A percentile compares a stretch with the other conserved stretches of the same genome.
phyloP scores from a whole-genome alignment of 2,888 invertebrate genomes.

The Dyspetes luteomarginatus region DNA sequence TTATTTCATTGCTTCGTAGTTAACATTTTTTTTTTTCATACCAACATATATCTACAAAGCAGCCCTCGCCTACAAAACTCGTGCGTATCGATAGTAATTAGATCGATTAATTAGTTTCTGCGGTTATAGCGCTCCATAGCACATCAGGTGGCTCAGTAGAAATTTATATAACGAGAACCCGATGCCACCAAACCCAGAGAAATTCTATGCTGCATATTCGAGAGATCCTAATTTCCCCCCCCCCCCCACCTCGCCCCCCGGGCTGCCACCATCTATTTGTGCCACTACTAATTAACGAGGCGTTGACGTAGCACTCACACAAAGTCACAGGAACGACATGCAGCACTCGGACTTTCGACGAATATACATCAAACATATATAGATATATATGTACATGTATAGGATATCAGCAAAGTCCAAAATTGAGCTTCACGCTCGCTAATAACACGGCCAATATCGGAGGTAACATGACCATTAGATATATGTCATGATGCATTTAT shows the following conservation, averaged over 20 bases:
- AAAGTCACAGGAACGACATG: conserved; percentile 45
- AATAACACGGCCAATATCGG: conserved; percentile 13
- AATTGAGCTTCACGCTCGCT: conserved; percentile 35
- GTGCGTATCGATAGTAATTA: conserved; percentile 22
- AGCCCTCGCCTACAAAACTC: neutral
- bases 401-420: neutral
- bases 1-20: neutral
- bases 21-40: neutral
- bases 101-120: conserved; percentile 37
- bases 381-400: neutral
- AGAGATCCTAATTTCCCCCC: conserved; percentile 28
- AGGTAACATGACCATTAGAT: neutral
- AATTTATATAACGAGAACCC: conserved; percentile 60
- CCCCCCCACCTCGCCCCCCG: conserved; percentile 1
- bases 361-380: neutral
- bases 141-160: conserved; percentile 20
- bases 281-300: conserved; percentile 65
- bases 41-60: too few relatives aligned
- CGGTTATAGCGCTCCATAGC: conserved; percentile 6
- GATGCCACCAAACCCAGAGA: conserved; percentile 39
- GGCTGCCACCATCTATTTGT: conserved; percentile 49
- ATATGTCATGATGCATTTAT: too few relatives aligned
- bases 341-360: conserved; percentile 10
- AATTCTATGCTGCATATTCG: conserved; percentile 59
- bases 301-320: conserved; percentile 58